Evolutionary conservation across 2,888 invertebrate genomes (phyloP).

Genomic region (Apamea monoglypha): DNA sequence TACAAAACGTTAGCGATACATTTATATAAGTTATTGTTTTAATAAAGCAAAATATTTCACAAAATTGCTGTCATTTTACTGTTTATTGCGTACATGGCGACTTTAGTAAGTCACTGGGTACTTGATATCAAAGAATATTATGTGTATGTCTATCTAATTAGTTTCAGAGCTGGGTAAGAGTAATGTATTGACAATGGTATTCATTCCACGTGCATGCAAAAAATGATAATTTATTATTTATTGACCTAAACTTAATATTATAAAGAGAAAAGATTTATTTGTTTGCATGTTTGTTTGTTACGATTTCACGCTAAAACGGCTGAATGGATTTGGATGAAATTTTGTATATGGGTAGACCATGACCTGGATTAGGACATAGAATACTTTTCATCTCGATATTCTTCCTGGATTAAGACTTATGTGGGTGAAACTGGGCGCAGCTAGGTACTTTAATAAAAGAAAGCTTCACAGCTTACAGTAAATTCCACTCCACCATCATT

Average conservation of each 20-base stretch:
- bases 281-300: too few relatives aligned
- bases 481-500: neutral
- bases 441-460: neutral
- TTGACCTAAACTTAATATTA: neutral
- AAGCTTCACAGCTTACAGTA: neutral
- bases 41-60: conserved; percentile 44
- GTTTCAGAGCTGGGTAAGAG: neutral
- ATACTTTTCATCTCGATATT: neutral
- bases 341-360: too few relatives aligned
- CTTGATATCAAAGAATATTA: conserved; percentile 32
- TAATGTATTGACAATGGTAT: neutral
- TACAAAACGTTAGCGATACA: conserved; percentile 37
- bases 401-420: neutral
- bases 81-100: conserved; percentile 37
- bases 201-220: neutral
- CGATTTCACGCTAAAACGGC: too few relatives aligned
- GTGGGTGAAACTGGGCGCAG: too few relatives aligned
- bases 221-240: neutral
- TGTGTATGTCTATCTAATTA: neutral
- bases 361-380: too few relatives aligned
- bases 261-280: too few relatives aligned
- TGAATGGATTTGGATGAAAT: too few relatives aligned
- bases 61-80: conserved; percentile 41
- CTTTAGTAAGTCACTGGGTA: conserved; percentile 17
- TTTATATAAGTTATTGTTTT: conserved; percentile 53